Evolutionary conservation across 2,113 vertebrate species (phyloP).

Genomic region (Ivindomyrus marchei): DNA sequence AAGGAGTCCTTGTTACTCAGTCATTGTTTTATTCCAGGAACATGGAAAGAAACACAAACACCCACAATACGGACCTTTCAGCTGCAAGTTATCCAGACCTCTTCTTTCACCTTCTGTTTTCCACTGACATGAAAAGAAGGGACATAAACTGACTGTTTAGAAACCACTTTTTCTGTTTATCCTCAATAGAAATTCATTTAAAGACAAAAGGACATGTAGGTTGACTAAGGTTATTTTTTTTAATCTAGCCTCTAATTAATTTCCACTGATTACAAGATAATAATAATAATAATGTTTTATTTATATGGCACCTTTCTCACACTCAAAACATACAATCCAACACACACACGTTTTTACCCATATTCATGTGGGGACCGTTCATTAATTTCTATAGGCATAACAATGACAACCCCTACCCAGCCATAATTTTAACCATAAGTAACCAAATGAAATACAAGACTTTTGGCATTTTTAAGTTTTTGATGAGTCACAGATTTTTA

Average conservation of each 20-base stretch:
- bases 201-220: background rate
- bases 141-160: background rate
- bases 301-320: background rate
- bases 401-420: background rate
- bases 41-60: slow-evolving; percentile 16
- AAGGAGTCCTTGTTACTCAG: background rate
- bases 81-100: background rate
- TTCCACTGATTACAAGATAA: background rate
- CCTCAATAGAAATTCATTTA: background rate
- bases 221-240: background rate
- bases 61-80: background rate
- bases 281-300: background rate
- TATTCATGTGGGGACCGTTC: background rate
- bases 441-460: background rate
- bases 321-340: background rate
- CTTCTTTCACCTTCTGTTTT: background rate
- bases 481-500: background rate
- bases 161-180: background rate
- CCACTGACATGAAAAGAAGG: slow-evolving; percentile 1
- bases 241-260: background rate
- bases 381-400: background rate
- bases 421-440: background rate
- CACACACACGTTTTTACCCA: background rate
- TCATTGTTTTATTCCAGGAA: slow-evolving; percentile 14
- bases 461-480: background rate